A percentile compares a stretch with the other conserved stretches of the same genome.
Conservation (phyloP, 2,888 invertebrate species). For the Balanococcus diminutus region DNA sequence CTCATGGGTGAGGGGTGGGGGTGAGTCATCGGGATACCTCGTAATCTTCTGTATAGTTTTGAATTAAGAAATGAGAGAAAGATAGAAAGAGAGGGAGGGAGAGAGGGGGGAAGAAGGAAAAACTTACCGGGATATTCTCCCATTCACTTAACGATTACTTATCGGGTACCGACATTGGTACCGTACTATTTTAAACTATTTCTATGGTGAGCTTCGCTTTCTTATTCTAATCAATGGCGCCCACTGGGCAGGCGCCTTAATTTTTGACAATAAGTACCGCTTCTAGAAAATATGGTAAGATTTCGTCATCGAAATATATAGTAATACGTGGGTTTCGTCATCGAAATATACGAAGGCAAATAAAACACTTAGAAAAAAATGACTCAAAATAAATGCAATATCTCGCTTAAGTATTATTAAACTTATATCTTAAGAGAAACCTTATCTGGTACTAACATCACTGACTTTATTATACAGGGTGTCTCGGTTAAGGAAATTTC, state of each 20-base stretch:
- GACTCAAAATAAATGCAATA: neutral
- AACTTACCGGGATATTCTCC: neutral
- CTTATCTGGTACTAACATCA: slow-evolving; percentile 33
- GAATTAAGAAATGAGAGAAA: neutral
- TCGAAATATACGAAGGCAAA: neutral
- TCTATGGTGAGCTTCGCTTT: slow-evolving; percentile 42
- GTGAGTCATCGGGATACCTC: neutral
- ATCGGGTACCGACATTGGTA: slow-evolving; percentile 36
- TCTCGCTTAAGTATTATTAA: neutral
- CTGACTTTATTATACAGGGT: neutral
- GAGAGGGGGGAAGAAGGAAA: neutral
- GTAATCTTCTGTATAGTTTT: neutral
- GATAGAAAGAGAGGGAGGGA: neutral
- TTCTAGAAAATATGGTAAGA: slow-evolving; percentile 25
- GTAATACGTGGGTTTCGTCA: neutral
- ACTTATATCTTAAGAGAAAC: neutral
- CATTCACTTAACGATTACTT: slow-evolving; percentile 17
- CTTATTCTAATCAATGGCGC: neutral
- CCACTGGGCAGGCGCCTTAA: neutral
- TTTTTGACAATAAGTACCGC: neutral
- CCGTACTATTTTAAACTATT: slow-evolving; percentile 42
- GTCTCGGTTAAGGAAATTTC: too few relatives aligned
- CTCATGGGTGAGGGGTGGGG: neutral
- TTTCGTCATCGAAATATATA: too few relatives aligned
- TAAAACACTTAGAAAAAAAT: neutral